Evolutionary conservation across 1,140 invertebrate species (phyloP).

Genomic region (Eumaeus atala): DNA sequence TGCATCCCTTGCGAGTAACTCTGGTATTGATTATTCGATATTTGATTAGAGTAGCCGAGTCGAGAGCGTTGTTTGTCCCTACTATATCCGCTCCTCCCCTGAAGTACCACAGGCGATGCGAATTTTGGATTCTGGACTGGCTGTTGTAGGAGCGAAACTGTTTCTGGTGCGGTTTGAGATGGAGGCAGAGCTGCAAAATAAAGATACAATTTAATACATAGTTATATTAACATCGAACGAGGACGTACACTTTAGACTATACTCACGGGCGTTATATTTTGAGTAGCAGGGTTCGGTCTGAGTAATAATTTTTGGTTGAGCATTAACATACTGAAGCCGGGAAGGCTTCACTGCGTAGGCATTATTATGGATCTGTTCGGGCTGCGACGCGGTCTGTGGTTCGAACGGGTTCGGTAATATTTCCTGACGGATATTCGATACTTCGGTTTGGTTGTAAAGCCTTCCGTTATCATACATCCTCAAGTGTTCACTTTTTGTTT

Average conservation of each 20-base stretch:
- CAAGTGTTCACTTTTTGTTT: constrained; percentile 52
- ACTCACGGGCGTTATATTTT: constrained; percentile 53
- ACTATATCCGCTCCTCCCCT: constrained; percentile 41
- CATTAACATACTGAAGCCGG: constrained; percentile 40
- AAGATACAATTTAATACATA: no score
- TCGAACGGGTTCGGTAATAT: constrained; percentile 44
- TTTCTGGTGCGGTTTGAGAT: constrained; percentile 60
- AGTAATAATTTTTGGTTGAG: constrained; percentile 42
- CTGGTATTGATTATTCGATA: constrained; percentile 46
- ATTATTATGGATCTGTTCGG: constrained; percentile 36
- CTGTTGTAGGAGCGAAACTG: constrained; percentile 58
- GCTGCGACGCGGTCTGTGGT: constrained; percentile 28
- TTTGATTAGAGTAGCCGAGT: constrained; percentile 37
- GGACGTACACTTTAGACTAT: not conserved
- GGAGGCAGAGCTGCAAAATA: constrained; percentile 41
- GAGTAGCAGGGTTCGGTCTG: constrained; percentile 41
- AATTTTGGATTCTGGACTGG: constrained; percentile 57
- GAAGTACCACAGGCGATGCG: constrained; percentile 46
- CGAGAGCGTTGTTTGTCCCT: constrained; percentile 51
- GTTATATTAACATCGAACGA: no score
- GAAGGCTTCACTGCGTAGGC: constrained; percentile 37
- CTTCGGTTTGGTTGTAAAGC: constrained; percentile 40
- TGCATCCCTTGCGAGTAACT: constrained; percentile 35
- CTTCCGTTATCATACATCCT: constrained; percentile 48
- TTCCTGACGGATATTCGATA: constrained; percentile 42